These are phyloP conservation scores for Uloborus diversus DNA, from an alignment of 1,140 invertebrate genomes.

Conservation along the genomic window DNA sequence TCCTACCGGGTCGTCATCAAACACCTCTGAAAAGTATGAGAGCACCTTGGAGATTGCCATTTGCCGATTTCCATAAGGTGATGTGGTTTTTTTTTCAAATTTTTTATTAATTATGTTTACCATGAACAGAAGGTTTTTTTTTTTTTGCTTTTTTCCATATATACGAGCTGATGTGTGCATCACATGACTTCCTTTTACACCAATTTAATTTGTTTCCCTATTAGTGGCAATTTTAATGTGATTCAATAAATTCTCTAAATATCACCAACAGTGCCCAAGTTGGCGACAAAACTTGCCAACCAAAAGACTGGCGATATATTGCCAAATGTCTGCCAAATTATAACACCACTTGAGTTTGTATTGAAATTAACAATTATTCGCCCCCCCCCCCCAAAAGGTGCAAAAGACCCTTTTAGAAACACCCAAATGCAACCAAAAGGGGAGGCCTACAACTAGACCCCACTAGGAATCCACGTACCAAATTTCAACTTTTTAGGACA, in stretches of 20 bases:
- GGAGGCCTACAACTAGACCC: too few species aligned
- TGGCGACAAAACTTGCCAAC: too few species aligned
- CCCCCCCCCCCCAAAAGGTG: too few species aligned
- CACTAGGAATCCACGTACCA: too few species aligned
- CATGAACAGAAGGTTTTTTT: constrained; percentile 26
- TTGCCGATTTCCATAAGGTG: constrained; percentile 54
- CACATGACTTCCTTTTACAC: not conserved
- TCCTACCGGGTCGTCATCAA: constrained; percentile 58
- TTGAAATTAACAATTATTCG: too few species aligned
- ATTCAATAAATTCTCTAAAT: not conserved
- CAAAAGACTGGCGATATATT: too few species aligned
- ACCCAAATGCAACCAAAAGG: too few species aligned
- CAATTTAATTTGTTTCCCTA: not conserved
- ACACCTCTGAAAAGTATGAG: constrained; percentile 43
- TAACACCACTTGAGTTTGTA: too few species aligned
- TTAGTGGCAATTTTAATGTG: not conserved
- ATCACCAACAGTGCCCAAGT: too few species aligned
- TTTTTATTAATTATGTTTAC: constrained; percentile 23
- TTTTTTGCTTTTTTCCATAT: not conserved
- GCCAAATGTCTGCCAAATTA: too few species aligned
- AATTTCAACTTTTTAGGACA: too few species aligned
- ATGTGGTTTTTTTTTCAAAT: constrained; percentile 23
- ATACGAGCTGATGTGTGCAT: not conserved
- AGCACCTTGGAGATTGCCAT: constrained; percentile 58
- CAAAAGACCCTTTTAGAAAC: too few species aligned